Base-by-base conservation (phyloP, 1,140 invertebrate genomes). In the Melanaphis sacchari region DNA sequence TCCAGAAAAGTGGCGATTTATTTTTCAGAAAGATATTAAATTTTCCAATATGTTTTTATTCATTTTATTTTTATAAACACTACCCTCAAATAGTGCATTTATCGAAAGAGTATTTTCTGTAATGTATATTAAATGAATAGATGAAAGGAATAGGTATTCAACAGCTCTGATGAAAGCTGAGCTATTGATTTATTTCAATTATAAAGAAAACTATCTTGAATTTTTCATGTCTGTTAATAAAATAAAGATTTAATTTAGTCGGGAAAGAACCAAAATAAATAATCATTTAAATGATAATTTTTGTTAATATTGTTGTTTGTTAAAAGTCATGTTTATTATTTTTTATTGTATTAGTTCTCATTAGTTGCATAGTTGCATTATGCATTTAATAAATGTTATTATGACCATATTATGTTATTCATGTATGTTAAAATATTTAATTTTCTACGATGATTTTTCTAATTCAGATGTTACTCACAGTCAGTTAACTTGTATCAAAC, bases 91-190 rank as follows among this genome's bases (percentile, higher is more conserved):
- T 49, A 88, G 43, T 88, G 85, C 26, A 49, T 88, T 88, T 38
- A 88, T 43, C 21, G 85, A 88, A 49, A 88, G 43, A 49, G 85
- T 88, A 49, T 88, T 88, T 88, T 87, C 85, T 88, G 85, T 88
- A 26, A 88, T 88, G 85, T n/a, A 88, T 88, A 46, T 88, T 88
- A 88, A 88, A 49, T 88, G 46, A 31, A 88, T 43, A 52, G 43
- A 88, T 49, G 43, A 88, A 31, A 88, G 85, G 9, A 88, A 88
- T 88, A 88, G 18, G 43, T 88, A 8, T 49, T 88, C 38, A 24
- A 84, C 3, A 87, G 22, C 38, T 87, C 84, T 41, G 4, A 87
- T 87, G 9, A 87, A 4, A 87, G 5, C 84, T 87, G 84, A 87
- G 43, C 84, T 43, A 22, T 18, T 87, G 6, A 87, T 87, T 26